Conservation (phyloP, 2,888 invertebrate genomes). For the Cryptocephalus moraei region DNA sequence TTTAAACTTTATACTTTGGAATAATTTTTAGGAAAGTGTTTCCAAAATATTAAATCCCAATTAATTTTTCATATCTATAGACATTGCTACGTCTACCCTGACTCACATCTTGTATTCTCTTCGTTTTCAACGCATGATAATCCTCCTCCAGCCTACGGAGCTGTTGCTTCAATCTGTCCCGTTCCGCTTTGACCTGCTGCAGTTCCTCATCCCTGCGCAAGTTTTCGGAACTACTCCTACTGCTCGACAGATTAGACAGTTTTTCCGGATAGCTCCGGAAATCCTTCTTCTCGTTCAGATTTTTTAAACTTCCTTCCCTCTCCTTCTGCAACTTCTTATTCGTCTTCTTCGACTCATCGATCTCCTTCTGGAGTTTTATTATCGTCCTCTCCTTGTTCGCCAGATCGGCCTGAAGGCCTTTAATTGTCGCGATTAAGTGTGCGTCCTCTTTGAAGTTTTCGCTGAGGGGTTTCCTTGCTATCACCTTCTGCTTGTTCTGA, state of each 20-base stretch:
- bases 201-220: slow-evolving; percentile 43
- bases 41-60: no score
- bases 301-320: slow-evolving; percentile 48
- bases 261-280: slow-evolving; percentile 31
- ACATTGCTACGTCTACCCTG: no score
- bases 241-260: slow-evolving; percentile 13
- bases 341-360: slow-evolving; percentile 66
- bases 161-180: slow-evolving; percentile 54
- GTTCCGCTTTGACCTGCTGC: slow-evolving; percentile 43
- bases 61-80: no score
- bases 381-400: slow-evolving; percentile 62
- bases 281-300: slow-evolving; percentile 33
- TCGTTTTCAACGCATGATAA: slow-evolving; percentile 63
- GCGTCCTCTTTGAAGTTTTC: slow-evolving; percentile 58
- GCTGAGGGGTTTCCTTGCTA: slow-evolving; percentile 12
- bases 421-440: slow-evolving; percentile 68
- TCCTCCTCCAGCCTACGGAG: slow-evolving; percentile 53
- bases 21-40: no score
- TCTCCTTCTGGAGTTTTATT: slow-evolving; percentile 60
- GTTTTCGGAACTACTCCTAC: slow-evolving; percentile 32
- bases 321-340: slow-evolving; percentile 67
- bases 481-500: slow-evolving; percentile 1
- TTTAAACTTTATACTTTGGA: no score
- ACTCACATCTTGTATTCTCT: slow-evolving; percentile 72
- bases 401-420: slow-evolving; percentile 65